Evolutionary conservation across 2,888 invertebrate genomes (phyloP).

Genomic region (Mythimna vitellina): DNA sequence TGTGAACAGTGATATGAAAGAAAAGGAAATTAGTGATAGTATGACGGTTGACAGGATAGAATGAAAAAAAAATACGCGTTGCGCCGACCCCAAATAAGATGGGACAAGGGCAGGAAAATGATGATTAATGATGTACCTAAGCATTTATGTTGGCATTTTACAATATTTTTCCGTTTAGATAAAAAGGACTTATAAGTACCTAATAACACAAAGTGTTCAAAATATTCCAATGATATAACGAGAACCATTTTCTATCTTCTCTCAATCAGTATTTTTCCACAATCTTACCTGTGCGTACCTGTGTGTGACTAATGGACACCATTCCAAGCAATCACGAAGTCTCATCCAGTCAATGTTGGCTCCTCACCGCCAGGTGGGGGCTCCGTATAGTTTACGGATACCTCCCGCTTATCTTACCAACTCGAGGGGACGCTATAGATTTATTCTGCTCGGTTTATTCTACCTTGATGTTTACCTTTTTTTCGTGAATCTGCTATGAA

Average conservation of each 20-base stretch:
- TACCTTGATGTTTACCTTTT: conserved; percentile 66
- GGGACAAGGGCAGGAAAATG: no score
- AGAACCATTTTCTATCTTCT: neutral
- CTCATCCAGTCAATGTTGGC: conserved; percentile 61
- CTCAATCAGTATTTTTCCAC: conserved; percentile 7
- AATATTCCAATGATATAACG: neutral
- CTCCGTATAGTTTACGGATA: conserved; percentile 78
- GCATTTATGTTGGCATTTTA: no score
- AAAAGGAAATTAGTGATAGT: no score
- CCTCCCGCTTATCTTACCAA: conserved; percentile 75
- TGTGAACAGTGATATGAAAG: no score
- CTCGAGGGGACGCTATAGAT: conserved; percentile 78
- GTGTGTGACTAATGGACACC: conserved; percentile 23
- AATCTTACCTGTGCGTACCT: conserved; percentile 23
- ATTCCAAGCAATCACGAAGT: conserved; percentile 53
- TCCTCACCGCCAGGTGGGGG: conserved; percentile 71
- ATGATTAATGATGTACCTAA: no score
- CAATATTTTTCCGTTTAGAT: no score
- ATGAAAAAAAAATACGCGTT: no score
- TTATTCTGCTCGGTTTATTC: conserved; percentile 82
- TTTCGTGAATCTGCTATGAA: conserved; percentile 47
- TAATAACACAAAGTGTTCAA: no score
- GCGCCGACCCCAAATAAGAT: no score
- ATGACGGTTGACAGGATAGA: no score
- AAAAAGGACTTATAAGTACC: no score